These are phyloP conservation scores for Microplitis mediator DNA, from an alignment of 1,140 invertebrate species.

Conservation along the genomic window DNA sequence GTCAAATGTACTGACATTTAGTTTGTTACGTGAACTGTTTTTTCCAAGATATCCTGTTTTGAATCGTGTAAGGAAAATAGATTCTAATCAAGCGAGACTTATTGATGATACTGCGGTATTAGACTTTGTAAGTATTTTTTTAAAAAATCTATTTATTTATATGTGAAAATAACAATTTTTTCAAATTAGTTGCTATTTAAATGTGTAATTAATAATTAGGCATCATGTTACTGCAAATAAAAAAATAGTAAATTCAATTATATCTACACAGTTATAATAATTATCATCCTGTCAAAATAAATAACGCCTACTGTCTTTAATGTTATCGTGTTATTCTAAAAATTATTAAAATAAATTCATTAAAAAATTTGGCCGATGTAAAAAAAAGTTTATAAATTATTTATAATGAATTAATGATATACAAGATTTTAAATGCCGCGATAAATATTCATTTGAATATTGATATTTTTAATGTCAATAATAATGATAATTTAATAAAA, in stretches of 20 bases:
- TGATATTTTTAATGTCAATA: too few species aligned
- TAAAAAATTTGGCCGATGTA: too few species aligned
- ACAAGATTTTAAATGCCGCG: too few species aligned
- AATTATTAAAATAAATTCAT: too few species aligned
- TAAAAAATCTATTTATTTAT: background rate
- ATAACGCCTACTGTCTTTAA: too few species aligned
- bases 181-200: background rate
- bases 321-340: too few species aligned
- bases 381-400: too few species aligned
- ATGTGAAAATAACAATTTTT: background rate
- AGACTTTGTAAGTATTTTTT: conserved; percentile 15
- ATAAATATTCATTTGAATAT: too few species aligned
- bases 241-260: background rate
- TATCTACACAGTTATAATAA: background rate
- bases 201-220: background rate
- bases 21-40: conserved; percentile 16
- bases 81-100: background rate
- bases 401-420: too few species aligned
- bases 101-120: background rate
- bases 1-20: background rate
- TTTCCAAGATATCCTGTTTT: conserved; percentile 8
- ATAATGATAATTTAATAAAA: too few species aligned
- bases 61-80: background rate
- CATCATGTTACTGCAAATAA: background rate
- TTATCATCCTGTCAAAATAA: too few species aligned